Evolutionary conservation across 2,113 vertebrate species (phyloP), one percentile per base, ranked within the genome.

Genomic region (Tylochromis polylepis): DNA sequence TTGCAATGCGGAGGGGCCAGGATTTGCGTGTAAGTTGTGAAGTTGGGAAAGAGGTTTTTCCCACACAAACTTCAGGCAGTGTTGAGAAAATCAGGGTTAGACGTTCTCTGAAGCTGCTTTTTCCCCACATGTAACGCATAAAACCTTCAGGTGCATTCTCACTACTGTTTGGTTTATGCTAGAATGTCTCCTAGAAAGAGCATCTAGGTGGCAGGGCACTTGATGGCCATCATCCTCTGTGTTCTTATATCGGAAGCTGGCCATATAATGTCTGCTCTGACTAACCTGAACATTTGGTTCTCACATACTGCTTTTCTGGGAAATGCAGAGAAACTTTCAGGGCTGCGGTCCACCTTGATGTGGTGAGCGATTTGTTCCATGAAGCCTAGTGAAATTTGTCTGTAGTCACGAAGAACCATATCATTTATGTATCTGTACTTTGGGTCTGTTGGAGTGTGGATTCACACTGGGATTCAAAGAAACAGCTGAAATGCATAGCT

Each of bases 61-160:
- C 10, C 53, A 11, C 0, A 34, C 46, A 31, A 31, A 34, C 43
- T 31, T 29, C 9, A 46, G 16, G 2, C 43, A 51, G 10, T 31
- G 70, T 31, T 27, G 70, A 20, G 72, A n/a, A 51, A 51, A 77
- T 77, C 46, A 5, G 46, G 43, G 43, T 77, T 20, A 34, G 27
- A 14, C 6, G 31, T 51, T 51, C 9, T 31, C 49, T 1, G 70
- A 77, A 77, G 46, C 27, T 8, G 43, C 46, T 31, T 0, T 1
- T 20, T 8, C 27, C 9, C 36, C 46, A n/a, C 24, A 8, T 0
- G 16, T 51, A 75, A 29, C 15, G 20, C 46, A 55, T 4, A n/a
- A 51, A 18, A 53, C 72, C 6, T 31, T 77, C 72, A 53, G 72
- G 46, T 53, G 18, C 3, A 1, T 4, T n/a, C 43, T 77, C 1